A percentile compares a stretch with the other conserved stretches of the same genome.
Conservation (phyloP, 2,113 vertebrate genomes). For the Antechinus flavipes region DNA sequence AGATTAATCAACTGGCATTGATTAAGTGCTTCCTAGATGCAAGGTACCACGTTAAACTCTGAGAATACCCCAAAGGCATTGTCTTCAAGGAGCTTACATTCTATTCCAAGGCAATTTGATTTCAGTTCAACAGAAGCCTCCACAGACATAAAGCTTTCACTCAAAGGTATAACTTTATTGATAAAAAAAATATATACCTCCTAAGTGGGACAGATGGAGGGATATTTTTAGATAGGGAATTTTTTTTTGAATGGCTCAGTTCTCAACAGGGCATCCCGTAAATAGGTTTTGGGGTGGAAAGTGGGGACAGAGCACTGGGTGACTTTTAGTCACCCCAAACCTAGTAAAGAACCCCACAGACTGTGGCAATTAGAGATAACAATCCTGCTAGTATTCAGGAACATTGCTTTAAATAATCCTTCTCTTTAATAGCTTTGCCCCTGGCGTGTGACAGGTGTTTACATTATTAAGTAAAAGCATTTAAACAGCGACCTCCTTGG, state of each 20-base stretch:
- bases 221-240: not conserved
- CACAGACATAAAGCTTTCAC: not conserved
- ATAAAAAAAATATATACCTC: not conserved
- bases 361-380: conserved; percentile 16
- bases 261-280: not conserved
- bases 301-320: conserved; percentile 4
- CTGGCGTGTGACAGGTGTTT: conserved; percentile 79
- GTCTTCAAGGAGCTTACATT: not conserved
- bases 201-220: not conserved
- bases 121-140: not conserved
- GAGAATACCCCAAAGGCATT: not conserved
- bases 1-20: not conserved
- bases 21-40: not conserved
- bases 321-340: not conserved
- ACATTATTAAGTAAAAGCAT: conserved; percentile 80
- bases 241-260: not conserved
- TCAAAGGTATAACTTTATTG: not conserved
- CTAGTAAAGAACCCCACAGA: conserved; percentile 25
- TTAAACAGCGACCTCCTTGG: conserved; percentile 77
- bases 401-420: conserved; percentile 76
- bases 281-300: not conserved
- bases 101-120: not conserved
- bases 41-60: not conserved
- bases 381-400: conserved; percentile 65
- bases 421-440: conserved; percentile 80